These are phyloP conservation scores for Macrotis lagotis DNA, from an alignment of 2,113 vertebrate genomes.

Conservation along the genomic window DNA sequence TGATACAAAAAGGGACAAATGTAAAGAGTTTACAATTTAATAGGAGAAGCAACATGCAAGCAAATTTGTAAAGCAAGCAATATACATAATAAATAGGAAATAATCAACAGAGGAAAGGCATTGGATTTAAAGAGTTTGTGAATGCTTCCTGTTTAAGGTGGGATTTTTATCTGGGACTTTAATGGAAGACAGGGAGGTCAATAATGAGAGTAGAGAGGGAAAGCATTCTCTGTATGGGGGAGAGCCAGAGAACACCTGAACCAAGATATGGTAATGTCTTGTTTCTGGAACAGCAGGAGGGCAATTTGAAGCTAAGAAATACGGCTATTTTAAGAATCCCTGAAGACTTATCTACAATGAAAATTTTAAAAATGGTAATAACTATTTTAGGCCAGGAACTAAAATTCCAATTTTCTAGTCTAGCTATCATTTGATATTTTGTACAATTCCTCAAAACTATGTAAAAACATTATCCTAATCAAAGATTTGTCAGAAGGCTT, in stretches of 20 bases:
- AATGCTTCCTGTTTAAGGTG: not conserved
- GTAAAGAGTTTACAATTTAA: not conserved
- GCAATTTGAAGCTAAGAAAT: constrained; percentile 2
- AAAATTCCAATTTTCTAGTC: constrained; percentile 24
- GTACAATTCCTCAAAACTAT: constrained; percentile 41
- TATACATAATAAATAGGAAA: not conserved
- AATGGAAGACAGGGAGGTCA: too few relatives aligned
- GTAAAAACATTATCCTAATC: constrained; percentile 20
- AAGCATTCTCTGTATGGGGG: too few relatives aligned
- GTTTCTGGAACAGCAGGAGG: too few relatives aligned
- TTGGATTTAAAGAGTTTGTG: not conserved
- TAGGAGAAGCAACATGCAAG: too few relatives aligned
- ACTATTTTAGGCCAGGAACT: constrained; percentile 24
- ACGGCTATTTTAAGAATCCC: constrained; percentile 7
- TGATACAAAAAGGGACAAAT: not conserved
- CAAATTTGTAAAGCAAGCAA: too few relatives aligned
- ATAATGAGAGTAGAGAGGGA: too few relatives aligned
- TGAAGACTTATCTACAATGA: constrained; percentile 20
- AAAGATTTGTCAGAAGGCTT: constrained; percentile 42
- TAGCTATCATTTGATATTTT: not conserved
- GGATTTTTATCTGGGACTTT: too few relatives aligned
- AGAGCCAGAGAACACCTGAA: too few relatives aligned
- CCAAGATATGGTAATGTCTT: too few relatives aligned
- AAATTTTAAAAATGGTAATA: not conserved
- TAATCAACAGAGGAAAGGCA: not conserved